Conservation (phyloP, 1,140 invertebrate species). For the Vanessa atalanta region DNA sequence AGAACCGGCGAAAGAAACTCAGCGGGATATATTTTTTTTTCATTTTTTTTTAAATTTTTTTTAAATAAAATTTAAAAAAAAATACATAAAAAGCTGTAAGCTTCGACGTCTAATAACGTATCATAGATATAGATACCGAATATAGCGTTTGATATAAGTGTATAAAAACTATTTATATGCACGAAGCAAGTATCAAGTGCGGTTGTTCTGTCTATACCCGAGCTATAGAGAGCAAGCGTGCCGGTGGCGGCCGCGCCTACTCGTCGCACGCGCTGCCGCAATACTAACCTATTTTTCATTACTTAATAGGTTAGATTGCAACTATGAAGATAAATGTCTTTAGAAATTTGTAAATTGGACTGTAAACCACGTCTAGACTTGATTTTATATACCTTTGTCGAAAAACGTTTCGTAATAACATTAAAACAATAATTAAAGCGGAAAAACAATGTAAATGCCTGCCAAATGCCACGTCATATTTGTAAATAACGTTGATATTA, state of each 20-base stretch:
- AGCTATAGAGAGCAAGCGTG: slow-evolving; percentile 48
- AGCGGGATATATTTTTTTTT: too few relatives aligned
- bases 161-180: background rate
- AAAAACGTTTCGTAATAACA: background rate
- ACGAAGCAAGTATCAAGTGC: slow-evolving; percentile 43
- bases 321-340: slow-evolving; percentile 50
- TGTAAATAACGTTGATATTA: too few relatives aligned
- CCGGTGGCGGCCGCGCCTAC: slow-evolving; percentile 61
- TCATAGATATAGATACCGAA: background rate
- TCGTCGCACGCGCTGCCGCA: slow-evolving; percentile 55
- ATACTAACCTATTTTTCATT: slow-evolving; percentile 62
- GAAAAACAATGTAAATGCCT: too few relatives aligned
- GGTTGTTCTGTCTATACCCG: slow-evolving; percentile 26
- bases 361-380: slow-evolving; percentile 8
- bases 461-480: too few relatives aligned
- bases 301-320: slow-evolving; percentile 64
- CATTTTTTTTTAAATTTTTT: too few relatives aligned
- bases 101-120: background rate
- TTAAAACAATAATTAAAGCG: background rate
- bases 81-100: background rate
- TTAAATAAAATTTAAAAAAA: background rate
- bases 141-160: background rate
- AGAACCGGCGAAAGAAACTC: too few relatives aligned
- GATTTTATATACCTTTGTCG: slow-evolving; percentile 21
- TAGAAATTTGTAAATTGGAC: slow-evolving; percentile 32